Evolutionary conservation across 2,797 vertebrate genomes (phyloP), one percentile per base, ranked within the genome.

Genomic region (Sciurus carolinensis): DNA sequence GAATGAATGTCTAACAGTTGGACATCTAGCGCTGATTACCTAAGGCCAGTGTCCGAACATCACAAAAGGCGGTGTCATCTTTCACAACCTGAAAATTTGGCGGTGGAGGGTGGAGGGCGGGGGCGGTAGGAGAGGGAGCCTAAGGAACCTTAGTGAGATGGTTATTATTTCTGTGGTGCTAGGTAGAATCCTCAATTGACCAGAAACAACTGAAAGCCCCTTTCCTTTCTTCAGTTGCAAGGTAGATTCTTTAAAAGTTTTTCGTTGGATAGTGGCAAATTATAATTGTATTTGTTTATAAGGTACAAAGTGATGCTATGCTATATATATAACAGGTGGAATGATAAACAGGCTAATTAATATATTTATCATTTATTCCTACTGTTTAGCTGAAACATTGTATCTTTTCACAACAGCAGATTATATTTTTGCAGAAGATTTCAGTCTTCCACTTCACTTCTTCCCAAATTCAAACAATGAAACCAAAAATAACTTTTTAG

Each of bases 61-160:
- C 1, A 12, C 59, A 30, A 50, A 64, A 7, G 3, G 3, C 9
- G 11, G 12, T 9, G 79, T 28, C 57, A 33, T 18, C 66, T 73
- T 91, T 91, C 33, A 26, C 33, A 15, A 8, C 0, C 24, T 44
- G 71, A 22, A 33, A 20, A 20, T 17, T 76, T 30, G 10, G 44
- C 0, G 22, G 13, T 0, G 11, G 1, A 8, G 8, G 18, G 7
- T 20, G 1, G 0, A 13, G 39, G 5, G 33, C 2, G 9, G 10
- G 59, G 24, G 24, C 59, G 10, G 22, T n/a, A 7, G 33, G 7
- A 47, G 47, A 77, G 30, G 50, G 14, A 9, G 44, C 67, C n/a
- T 13, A 76, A 67, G 7, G 47, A 28, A 18, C n/a, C 72, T 0
- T 18, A 84, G 39, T 57, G 3, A 72, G 24, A 17, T 44, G 17